phyloP scores from a whole-genome alignment of 2,113 vertebrate genomes.

The Eulemur rufifrons region DNA sequence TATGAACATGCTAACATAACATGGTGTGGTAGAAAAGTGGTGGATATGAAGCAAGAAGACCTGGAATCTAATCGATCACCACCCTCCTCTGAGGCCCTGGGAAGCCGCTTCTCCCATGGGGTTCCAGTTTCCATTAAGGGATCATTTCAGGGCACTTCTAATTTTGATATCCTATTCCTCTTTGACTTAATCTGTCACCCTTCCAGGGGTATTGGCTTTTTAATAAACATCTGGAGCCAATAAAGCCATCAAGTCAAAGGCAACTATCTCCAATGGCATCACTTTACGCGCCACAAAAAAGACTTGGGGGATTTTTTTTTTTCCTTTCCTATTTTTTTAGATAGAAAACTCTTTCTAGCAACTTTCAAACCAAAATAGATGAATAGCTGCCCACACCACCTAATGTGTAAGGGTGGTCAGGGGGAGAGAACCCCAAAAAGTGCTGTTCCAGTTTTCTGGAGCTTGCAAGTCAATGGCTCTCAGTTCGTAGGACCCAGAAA shows the following conservation, averaged over 20 bases:
- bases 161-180: not conserved
- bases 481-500: not conserved
- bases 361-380: not conserved
- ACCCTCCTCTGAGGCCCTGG: not conserved
- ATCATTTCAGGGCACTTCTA: not conserved
- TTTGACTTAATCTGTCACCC: not conserved
- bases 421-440: slow-evolving; percentile 1
- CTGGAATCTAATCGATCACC: not conserved
- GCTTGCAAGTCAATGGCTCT: not conserved
- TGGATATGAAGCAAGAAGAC: not conserved
- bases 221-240: not conserved
- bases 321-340: not conserved
- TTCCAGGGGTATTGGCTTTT: not conserved
- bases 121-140: not conserved
- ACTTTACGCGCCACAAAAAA: not conserved
- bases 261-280: not conserved
- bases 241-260: not conserved
- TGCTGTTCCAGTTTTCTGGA: not conserved
- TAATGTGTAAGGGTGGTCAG: not conserved
- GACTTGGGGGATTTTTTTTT: too few species aligned
- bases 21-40: not conserved
- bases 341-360: slow-evolving; percentile 16
- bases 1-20: not conserved
- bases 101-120: not conserved
- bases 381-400: not conserved